phyloP scores from a whole-genome alignment of 1,140 invertebrate genomes.

The Spodoptera litura region DNA sequence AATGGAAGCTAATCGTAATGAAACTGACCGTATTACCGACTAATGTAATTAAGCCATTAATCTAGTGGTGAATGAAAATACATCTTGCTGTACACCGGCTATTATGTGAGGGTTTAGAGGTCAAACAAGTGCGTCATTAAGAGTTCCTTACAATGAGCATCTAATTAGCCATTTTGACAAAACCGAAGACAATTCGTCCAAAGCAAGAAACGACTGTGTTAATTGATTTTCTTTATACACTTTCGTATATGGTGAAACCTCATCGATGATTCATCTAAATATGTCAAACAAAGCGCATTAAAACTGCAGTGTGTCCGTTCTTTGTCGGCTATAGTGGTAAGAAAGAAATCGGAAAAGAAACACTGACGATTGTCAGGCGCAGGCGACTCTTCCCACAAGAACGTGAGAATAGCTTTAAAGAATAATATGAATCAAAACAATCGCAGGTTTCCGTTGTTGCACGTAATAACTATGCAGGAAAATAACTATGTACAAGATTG shows the following conservation, averaged over 20 bases:
- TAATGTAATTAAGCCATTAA: constrained; percentile 26
- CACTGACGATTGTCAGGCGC: constrained; percentile 1
- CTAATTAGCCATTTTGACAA: background rate
- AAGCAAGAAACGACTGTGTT: too few species aligned
- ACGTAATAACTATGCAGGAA: background rate
- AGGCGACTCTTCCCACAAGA: background rate
- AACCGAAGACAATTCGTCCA: too few species aligned
- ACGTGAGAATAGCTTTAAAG: constrained; percentile 6
- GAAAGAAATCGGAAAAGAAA: background rate
- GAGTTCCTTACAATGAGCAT: background rate
- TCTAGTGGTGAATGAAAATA: background rate
- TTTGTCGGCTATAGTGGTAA: background rate
- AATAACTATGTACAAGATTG: background rate
- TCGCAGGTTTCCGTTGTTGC: constrained; percentile 4
- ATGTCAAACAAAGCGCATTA: background rate
- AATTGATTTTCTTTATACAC: background rate
- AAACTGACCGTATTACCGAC: background rate
- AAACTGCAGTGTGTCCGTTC: background rate
- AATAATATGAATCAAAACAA: background rate
- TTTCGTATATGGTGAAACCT: background rate
- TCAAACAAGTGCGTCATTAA: background rate
- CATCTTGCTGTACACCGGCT: background rate
- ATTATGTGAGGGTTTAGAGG: background rate
- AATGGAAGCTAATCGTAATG: constrained; percentile 4
- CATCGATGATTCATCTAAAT: background rate